A percentile compares a stretch with the other conserved stretches of the same genome.
Evolutionary conservation across 1,140 invertebrate genomes (phyloP).

Genomic region (Rhyacophila brunnea): DNA sequence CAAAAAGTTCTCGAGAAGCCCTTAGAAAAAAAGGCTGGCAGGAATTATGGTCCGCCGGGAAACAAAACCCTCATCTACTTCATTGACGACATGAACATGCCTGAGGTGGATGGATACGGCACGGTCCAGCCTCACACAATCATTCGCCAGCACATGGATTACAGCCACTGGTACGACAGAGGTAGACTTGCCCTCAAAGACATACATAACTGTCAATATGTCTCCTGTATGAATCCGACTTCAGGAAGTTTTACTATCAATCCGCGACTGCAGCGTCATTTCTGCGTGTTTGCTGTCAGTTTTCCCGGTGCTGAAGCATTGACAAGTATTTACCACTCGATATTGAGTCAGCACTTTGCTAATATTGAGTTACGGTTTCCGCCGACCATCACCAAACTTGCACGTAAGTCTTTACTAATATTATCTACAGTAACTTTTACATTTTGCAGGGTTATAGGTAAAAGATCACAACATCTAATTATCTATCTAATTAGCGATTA

Average conservation of each 20-base stretch:
- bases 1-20: conserved; percentile 93
- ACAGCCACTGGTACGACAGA: conserved; percentile 93
- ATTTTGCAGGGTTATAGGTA: too few relatives aligned
- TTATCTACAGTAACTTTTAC: too few relatives aligned
- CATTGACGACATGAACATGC: conserved; percentile 98
- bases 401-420: too few relatives aligned
- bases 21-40: conserved; percentile 95
- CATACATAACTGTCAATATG: conserved; percentile 95
- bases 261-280: conserved; percentile 89
- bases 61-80: conserved; percentile 95
- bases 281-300: conserved; percentile 91
- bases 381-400: conserved; percentile 59
- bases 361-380: conserved; percentile 79
- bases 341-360: conserved; percentile 81
- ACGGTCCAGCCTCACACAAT: conserved; percentile 95
- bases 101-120: conserved; percentile 91
- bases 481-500: too few relatives aligned
- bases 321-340: conserved; percentile 85
- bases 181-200: conserved; percentile 90
- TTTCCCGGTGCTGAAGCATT: conserved; percentile 86
- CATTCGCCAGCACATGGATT: conserved; percentile 93
- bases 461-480: too few relatives aligned
- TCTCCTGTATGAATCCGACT: conserved; percentile 97
- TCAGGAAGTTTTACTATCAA: conserved; percentile 96
- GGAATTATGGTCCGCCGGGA: conserved; percentile 93